phyloP scores from a whole-genome alignment of 2,888 invertebrate genomes.

The Tachina lurida region DNA sequence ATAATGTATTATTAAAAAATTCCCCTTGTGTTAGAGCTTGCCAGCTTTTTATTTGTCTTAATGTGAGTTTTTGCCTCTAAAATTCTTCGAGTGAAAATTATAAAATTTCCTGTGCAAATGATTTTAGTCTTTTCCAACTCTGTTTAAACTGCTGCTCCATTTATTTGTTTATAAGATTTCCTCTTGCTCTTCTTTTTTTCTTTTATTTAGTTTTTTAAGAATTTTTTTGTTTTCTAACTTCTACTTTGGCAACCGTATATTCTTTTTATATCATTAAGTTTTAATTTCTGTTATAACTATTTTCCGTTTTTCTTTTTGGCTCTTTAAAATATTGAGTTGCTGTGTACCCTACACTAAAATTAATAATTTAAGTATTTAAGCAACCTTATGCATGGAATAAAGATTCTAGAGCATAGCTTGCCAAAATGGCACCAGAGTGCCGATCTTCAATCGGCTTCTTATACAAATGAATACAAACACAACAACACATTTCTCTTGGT shows the following conservation, averaged over 20 bases:
- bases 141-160: constrained; percentile 51
- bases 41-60: no score
- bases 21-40: no score
- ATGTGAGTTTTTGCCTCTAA: no score
- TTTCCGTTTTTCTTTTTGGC: background rate
- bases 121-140: background rate
- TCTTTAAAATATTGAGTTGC: constrained; percentile 29
- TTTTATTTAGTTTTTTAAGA: constrained; percentile 35
- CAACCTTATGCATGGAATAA: background rate
- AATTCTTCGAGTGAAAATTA: background rate
- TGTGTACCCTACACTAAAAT: background rate
- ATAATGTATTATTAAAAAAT: no score
- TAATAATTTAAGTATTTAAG: no score
- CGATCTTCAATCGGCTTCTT: no score
- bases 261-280: background rate
- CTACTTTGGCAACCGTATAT: constrained; percentile 44
- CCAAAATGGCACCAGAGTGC: no score
- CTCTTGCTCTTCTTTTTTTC: constrained; percentile 13
- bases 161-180: constrained; percentile 52
- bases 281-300: background rate
- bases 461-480: no score
- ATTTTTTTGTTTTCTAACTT: constrained; percentile 39
- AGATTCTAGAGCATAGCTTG: no score
- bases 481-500: no score
- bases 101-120: background rate